A percentile compares a stretch with the other conserved stretches of the same genome.
phyloP scores from a whole-genome alignment of 2,113 vertebrate genomes.

The Phylloscopus trochilus region DNA sequence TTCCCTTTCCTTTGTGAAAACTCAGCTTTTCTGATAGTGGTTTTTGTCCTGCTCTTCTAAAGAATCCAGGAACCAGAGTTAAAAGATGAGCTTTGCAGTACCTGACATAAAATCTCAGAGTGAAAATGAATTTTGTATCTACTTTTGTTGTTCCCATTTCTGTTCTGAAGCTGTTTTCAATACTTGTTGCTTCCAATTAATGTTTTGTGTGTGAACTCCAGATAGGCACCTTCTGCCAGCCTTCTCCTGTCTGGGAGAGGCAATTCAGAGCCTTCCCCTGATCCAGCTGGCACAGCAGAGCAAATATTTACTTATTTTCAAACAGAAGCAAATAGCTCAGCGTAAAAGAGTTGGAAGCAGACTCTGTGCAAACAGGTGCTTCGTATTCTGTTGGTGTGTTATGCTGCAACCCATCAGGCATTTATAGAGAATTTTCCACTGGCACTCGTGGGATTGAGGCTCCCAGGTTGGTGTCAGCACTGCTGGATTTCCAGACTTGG shows the following conservation, averaged over 20 bases:
- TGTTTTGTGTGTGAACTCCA: not conserved
- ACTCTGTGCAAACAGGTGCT: slow-evolving; percentile 3
- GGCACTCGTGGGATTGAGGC: not conserved
- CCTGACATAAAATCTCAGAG: not conserved
- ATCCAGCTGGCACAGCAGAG: slow-evolving; percentile 37
- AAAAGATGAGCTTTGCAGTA: not conserved
- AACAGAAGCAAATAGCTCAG: slow-evolving; percentile 20
- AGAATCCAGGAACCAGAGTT: not conserved
- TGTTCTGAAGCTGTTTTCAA: not conserved
- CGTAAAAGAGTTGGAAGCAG: not conserved
- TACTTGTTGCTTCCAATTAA: not conserved
- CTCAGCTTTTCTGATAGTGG: rapidly evolving
- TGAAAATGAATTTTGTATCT: not conserved
- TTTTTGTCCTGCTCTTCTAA: not conserved
- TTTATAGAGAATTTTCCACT: not conserved
- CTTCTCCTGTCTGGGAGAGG: not conserved
- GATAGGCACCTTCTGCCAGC: slow-evolving; percentile 18
- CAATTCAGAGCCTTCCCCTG: not conserved
- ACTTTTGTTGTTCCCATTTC: not conserved
- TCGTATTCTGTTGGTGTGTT: not conserved
- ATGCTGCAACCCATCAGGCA: not conserved
- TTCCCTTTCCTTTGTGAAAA: not conserved
- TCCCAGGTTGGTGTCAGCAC: not conserved
- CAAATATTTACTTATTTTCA: slow-evolving; percentile 56
- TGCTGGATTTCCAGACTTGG: not conserved